Conservation (phyloP, 2,888 invertebrate species). For the Tipula confusa region DNA sequence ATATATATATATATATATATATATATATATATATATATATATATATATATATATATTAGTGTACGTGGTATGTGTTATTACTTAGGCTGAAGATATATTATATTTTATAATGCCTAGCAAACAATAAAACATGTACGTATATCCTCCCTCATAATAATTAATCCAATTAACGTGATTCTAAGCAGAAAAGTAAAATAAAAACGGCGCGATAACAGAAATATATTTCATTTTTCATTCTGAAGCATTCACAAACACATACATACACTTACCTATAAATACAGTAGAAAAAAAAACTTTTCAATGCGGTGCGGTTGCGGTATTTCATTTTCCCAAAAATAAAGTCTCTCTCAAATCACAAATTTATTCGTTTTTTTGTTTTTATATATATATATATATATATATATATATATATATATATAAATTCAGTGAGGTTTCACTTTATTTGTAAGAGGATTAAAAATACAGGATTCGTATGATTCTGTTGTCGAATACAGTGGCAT, state of each 20-base stretch:
- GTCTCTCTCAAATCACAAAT: background rate
- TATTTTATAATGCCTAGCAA: background rate
- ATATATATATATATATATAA: no score
- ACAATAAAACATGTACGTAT: background rate
- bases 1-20: no score
- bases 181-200: background rate
- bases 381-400: no score
- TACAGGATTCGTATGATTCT: background rate
- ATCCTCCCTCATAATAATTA: background rate
- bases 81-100: background rate
- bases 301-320: background rate
- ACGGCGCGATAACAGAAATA: background rate
- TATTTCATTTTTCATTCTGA: background rate
- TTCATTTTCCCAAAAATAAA: background rate
- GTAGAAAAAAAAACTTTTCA: background rate
- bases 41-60: background rate
- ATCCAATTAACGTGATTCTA: conserved; percentile 9
- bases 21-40: no score
- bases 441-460: conserved; percentile 9
- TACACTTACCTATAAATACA: no score
- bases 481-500: background rate
- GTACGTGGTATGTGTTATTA: background rate
- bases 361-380: background rate
- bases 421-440: background rate
- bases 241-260: background rate